Evolutionary conservation across 2,888 invertebrate genomes (phyloP).

Genomic region (Fissipunctia ypsillon): DNA sequence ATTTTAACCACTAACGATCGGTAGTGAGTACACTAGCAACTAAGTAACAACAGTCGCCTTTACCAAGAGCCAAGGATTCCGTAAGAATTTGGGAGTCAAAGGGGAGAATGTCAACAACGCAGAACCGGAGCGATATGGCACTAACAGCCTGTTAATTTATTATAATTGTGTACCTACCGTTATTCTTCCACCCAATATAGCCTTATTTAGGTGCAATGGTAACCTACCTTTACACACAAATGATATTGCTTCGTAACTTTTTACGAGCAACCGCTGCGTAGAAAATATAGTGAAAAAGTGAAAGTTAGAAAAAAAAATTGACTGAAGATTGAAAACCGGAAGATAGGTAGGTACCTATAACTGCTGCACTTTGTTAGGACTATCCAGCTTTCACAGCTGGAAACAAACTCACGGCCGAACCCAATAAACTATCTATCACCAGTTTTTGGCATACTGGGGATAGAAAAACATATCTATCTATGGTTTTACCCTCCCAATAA

Average conservation of each 20-base stretch:
- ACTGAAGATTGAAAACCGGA: not conserved
- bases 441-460: too few relatives aligned
- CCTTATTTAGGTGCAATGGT: conserved; percentile 26
- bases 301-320: not conserved
- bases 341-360: not conserved
- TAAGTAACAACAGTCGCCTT: conserved; percentile 11
- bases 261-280: conserved; percentile 26
- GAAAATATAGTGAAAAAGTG: conserved; percentile 13
- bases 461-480: too few relatives aligned
- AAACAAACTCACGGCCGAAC: too few relatives aligned
- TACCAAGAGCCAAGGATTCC: conserved; percentile 63
- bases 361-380: not conserved
- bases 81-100: conserved; percentile 64
- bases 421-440: too few relatives aligned
- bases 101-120: conserved; percentile 67
- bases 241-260: conserved; percentile 41
- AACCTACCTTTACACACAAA: conserved; percentile 29
- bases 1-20: conserved; percentile 68
- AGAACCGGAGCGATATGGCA: conserved; percentile 36
- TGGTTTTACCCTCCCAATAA: too few relatives aligned
- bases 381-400: not conserved
- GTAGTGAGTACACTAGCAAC: conserved; percentile 8
- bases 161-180: conserved; percentile 28
- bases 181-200: conserved; percentile 30
- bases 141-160: conserved; percentile 40